Evolutionary conservation across 2,113 vertebrate genomes (phyloP), one percentile per base, ranked within the genome.

Genomic region (Psettodes erumei): DNA sequence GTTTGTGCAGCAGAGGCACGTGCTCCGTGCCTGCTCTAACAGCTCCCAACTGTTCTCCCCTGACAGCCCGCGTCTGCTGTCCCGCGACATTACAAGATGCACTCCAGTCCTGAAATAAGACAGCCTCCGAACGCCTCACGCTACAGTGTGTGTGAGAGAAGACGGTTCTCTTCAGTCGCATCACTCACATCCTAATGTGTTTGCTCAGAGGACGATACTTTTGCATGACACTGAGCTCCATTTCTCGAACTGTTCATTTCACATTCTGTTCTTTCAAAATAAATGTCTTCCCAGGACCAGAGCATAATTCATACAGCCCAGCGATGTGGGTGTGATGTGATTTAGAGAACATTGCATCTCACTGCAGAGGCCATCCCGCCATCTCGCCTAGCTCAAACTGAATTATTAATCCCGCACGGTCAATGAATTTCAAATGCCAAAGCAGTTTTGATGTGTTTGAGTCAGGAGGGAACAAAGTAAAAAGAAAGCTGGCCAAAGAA

Each of bases 341-440:
- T 79, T 68, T 54, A 13, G 25, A 40, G 50, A 18, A 59, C 13
- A 33, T n/a, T 60, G 27, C 30, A 48, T 76, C 69, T 68, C 18
- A 38, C 38, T 30, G 65, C 51, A 60, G 28, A 64, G 50, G 71
- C 40, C 58, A 65, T 66, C 60, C 30, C 35, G 43, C 27, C 72
- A 35, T 77, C 74, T 63, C 15, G n/a, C 13, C 19, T 51, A 50
- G 30, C 54, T 27, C 67, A 30, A 16, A 51, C 74, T 82, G 69
- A 89, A 84, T 87, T 79, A 88, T 84, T 86, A 81, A 88, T 76
- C 51, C 16, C 1, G 37, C 50, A 58, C 65, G 74, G 80, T 67
- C 68, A 79, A 35, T 79, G 59, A 79, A 78, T 82, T 82, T 86
- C 43, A 81, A 82, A 83, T 45, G 66, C 55, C 33, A 27, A 42